phyloP scores from a whole-genome alignment of 2,113 vertebrate genomes.

The Otis tarda region DNA sequence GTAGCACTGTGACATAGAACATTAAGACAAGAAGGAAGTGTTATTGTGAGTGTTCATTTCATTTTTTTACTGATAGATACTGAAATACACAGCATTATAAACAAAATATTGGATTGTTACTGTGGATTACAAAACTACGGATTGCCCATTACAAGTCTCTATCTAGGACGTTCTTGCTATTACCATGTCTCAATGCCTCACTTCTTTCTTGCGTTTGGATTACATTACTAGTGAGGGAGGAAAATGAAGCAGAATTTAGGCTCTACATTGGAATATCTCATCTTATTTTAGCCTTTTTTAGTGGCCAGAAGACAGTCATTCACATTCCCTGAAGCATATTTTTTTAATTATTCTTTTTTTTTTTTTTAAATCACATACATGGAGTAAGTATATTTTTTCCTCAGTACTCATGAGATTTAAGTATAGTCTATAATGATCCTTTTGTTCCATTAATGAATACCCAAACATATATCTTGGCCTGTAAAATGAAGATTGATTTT shows the following conservation, averaged over 20 bases:
- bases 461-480: not conserved
- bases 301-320: not conserved
- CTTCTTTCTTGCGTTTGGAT: not conserved
- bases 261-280: not conserved
- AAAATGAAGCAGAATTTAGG: constrained; percentile 1
- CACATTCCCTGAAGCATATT: not conserved
- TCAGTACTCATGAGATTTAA: not conserved
- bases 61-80: not conserved
- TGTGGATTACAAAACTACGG: not conserved
- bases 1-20: not conserved
- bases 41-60: not conserved
- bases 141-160: not conserved
- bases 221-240: not conserved
- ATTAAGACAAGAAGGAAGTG: not conserved
- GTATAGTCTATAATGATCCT: not conserved
- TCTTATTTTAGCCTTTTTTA: not conserved
- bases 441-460: not conserved
- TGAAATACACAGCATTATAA: not conserved
- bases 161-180: not conserved
- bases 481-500: not conserved
- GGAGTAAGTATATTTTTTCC: not conserved
- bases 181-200: not conserved
- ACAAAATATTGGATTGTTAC: not conserved
- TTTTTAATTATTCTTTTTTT: not conserved
- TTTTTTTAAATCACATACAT: not conserved